Base-by-base conservation (phyloP, 2,797 vertebrate species). In the Simalia tracyae region DNA sequence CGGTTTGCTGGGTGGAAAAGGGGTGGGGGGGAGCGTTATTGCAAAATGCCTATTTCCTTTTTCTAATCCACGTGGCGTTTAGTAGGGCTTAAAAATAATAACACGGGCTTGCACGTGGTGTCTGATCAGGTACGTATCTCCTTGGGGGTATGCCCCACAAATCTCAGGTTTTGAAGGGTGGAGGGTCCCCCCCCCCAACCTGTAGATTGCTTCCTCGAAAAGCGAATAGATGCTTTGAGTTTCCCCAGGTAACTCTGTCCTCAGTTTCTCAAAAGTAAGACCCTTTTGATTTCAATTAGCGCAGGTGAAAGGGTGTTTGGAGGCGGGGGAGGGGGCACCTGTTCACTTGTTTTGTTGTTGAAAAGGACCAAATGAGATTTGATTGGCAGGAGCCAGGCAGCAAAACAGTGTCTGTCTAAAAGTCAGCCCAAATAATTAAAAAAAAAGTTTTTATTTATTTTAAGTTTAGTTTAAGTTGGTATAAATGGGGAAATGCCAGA, bases 401-500 rank as follows among this genome's bases (percentile, higher is more conserved):
- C 91, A 93, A 87, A 95, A 93, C 0, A 2, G 90, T 93, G 87
- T 94, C 95, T 90, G 94, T 93, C 91, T 93, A 91, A 95, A 95
- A 22, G 36, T 19, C 66, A 42, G 93, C 95, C 94, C 14, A 72
- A 68, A 63, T 4, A 89, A 66, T 90, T 94, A 94, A 93, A 90
- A 95, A 90, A 95, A 54, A 54, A 54, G 50, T 54, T 54, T 54
- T 7, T 50, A 7, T 54, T 54, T 5, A 54, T 54, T 54, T 54
- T 54, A 54, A 54, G 50, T 54, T 15, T 50, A 68, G 88, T 86
- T 94, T 93, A 91, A 93, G 92, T 86, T 95, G 89, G 93, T 95
- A 24, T 91, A 92, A 93, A 92, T 84, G 95, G 92, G 92, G 95
- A 91, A 90, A 95, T 95, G 95, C 96, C 96, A 92, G 96, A 96